Evolutionary conservation across 2,888 invertebrate species (phyloP).

Genomic region (Tipula unca): DNA sequence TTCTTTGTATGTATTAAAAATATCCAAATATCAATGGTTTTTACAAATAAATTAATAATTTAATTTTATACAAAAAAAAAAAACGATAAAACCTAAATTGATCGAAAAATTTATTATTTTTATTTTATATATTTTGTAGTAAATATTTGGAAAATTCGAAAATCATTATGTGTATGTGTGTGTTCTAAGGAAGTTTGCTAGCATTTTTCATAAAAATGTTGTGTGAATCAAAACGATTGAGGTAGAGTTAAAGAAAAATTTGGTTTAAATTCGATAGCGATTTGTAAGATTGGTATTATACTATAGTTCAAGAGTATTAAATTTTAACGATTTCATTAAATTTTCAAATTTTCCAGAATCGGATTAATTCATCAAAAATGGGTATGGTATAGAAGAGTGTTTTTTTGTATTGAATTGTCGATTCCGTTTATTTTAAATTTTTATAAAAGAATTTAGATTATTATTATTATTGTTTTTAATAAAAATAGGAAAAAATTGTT

Average conservation of each 20-base stretch:
- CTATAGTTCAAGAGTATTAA: background rate
- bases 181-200: background rate
- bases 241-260: background rate
- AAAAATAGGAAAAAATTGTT: background rate
- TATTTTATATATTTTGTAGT: conserved; percentile 15
- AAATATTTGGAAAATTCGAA: conserved; percentile 25
- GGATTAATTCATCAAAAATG: background rate
- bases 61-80: conserved; percentile 27
- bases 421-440: background rate
- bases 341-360: background rate
- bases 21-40: conserved; percentile 18
- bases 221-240: background rate
- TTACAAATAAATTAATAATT: conserved; percentile 16
- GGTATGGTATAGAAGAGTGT: background rate
- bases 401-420: background rate
- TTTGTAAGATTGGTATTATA: background rate
- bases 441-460: background rate
- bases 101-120: conserved; percentile 15
- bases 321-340: no score
- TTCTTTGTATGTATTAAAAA: conserved; percentile 17
- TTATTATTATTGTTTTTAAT: background rate
- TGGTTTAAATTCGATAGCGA: background rate
- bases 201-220: background rate
- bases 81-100: conserved; percentile 24
- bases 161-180: background rate